These are phyloP conservation scores for Saturnia pavonia DNA, from an alignment of 2,888 invertebrate genomes.

Conservation along the genomic window DNA sequence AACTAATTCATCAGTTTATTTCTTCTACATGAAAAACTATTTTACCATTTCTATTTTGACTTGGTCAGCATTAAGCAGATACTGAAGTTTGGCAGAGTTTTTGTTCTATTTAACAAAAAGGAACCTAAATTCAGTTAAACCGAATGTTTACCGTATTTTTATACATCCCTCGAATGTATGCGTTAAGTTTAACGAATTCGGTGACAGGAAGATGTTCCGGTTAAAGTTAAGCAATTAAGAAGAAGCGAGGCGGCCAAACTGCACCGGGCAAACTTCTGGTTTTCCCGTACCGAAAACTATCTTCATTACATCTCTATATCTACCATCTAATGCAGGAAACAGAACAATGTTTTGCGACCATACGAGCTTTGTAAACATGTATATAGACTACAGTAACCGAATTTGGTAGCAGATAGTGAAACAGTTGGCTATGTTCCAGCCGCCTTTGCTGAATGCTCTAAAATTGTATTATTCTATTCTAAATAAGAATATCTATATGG, in stretches of 20 bases:
- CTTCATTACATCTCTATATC: constrained; percentile 71
- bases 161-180: constrained; percentile 25
- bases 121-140: too few species aligned
- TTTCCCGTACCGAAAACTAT: constrained; percentile 73
- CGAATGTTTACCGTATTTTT: too few species aligned
- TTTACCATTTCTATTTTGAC: too few species aligned
- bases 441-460: constrained; percentile 30
- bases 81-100: too few species aligned
- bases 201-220: constrained; percentile 61
- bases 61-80: too few species aligned
- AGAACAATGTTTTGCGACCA: constrained; percentile 54
- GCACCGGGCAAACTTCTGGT: constrained; percentile 72
- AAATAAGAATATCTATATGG: constrained; percentile 23
- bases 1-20: too few species aligned
- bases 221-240: constrained; percentile 79
- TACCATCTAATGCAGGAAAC: constrained; percentile 46
- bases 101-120: too few species aligned
- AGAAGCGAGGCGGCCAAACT: constrained; percentile 71
- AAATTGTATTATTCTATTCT: constrained; percentile 32
- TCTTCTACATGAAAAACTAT: too few species aligned
- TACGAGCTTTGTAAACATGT: constrained; percentile 29
- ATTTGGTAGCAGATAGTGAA: constrained; percentile 54
- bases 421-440: constrained; percentile 67
- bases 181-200: constrained; percentile 64
- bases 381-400: constrained; percentile 37